phyloP scores from a whole-genome alignment of 1,140 invertebrate species.

The Lasioglossum baleicum region DNA sequence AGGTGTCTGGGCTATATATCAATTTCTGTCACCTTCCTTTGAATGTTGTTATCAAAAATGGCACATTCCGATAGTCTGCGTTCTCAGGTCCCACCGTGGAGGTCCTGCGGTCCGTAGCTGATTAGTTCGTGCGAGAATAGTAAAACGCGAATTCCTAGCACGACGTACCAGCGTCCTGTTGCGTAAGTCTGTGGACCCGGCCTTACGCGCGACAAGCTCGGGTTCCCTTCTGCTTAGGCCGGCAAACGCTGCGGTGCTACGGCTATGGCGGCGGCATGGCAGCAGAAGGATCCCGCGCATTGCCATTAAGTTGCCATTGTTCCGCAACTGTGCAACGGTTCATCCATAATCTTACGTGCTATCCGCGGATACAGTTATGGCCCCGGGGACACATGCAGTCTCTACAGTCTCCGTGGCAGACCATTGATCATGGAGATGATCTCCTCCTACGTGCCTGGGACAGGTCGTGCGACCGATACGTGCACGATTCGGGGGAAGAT shows the following conservation, averaged over 20 bases:
- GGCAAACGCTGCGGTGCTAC: not conserved
- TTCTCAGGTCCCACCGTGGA: too few relatives aligned
- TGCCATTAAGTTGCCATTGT: slow-evolving; percentile 70
- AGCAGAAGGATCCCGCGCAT: slow-evolving; percentile 26
- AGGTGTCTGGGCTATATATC: too few relatives aligned
- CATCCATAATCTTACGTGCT: slow-evolving; percentile 68
- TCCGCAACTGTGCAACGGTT: slow-evolving; percentile 70
- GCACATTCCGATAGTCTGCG: too few relatives aligned
- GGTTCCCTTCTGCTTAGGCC: too few relatives aligned
- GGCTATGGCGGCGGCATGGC: slow-evolving; percentile 40
- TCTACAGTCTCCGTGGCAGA: slow-evolving; percentile 49
- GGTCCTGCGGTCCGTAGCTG: too few relatives aligned
- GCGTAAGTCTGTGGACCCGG: too few relatives aligned
- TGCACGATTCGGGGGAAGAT: slow-evolving; percentile 63
- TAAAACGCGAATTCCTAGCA: too few relatives aligned
- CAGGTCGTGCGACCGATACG: slow-evolving; percentile 66
- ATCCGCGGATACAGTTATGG: slow-evolving; percentile 71
- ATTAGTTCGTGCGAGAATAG: too few relatives aligned
- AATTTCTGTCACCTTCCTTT: too few relatives aligned
- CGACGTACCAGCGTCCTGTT: too few relatives aligned
- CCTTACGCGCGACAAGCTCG: too few relatives aligned
- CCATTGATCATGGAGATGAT: slow-evolving; percentile 71
- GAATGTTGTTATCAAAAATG: too few relatives aligned
- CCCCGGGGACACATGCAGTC: slow-evolving; percentile 64
- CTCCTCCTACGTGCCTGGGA: slow-evolving; percentile 58